Percentiles rank a stretch among this genome's conserved stretches.
These are phyloP conservation scores for Ispidina picta DNA, from an alignment of 2,797 vertebrate genomes.

Conservation along the genomic window DNA sequence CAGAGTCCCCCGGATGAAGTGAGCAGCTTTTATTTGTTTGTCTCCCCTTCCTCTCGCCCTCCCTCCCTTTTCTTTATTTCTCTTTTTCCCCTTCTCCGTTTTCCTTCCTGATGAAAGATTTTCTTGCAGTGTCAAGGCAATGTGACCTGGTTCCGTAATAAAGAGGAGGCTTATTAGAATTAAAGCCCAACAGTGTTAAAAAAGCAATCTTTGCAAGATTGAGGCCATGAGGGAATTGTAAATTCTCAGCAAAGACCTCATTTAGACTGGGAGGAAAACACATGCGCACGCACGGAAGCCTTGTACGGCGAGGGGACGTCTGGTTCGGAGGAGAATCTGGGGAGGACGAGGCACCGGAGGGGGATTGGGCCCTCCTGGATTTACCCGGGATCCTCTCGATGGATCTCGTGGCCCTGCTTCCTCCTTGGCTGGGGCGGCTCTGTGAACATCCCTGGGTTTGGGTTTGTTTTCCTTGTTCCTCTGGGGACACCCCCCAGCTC, in stretches of 20 bases:
- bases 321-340: slow-evolving; percentile 29
- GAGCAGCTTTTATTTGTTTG: not conserved
- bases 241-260: slow-evolving; percentile 77
- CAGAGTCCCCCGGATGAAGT: not conserved
- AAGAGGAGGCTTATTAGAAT: slow-evolving; percentile 75
- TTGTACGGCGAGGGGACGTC: slow-evolving; percentile 8
- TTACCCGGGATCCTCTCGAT: not conserved
- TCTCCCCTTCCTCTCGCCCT: not conserved
- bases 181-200: slow-evolving; percentile 75
- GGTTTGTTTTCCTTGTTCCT: not conserved
- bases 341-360: not conserved
- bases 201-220: slow-evolving; percentile 76
- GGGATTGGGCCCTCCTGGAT: fast-evolving
- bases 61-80: not conserved
- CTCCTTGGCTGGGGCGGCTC: not conserved
- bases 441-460: not conserved
- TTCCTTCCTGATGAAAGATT: slow-evolving; percentile 14
- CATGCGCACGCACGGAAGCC: not conserved
- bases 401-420: fast-evolving
- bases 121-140: slow-evolving; percentile 68
- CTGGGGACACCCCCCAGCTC: not conserved
- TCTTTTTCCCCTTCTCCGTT: not conserved
- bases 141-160: slow-evolving; percentile 75
- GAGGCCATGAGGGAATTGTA: slow-evolving; percentile 76
- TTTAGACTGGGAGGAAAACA: slow-evolving; percentile 69